phyloP scores from a whole-genome alignment of 1,140 invertebrate genomes.

The Lepidurus packardi region DNA sequence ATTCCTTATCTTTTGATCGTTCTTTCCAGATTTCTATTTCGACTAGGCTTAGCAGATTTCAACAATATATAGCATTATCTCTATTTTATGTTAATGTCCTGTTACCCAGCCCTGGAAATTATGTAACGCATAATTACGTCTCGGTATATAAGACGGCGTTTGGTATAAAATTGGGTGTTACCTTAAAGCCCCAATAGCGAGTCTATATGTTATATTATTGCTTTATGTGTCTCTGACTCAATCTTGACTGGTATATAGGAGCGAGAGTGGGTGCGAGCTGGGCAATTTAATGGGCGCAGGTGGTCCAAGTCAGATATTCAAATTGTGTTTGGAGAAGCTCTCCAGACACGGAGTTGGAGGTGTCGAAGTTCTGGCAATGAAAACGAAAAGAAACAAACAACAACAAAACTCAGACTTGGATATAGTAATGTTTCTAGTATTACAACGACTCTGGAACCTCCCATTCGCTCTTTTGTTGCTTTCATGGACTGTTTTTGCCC shows the following conservation, averaged over 20 bases:
- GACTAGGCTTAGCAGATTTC: too few species aligned
- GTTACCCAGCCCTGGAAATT: not conserved
- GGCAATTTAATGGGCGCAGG: conserved; percentile 4
- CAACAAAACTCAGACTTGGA: not conserved
- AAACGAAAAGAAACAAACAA: not conserved
- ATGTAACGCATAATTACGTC: not conserved
- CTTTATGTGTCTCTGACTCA: not conserved
- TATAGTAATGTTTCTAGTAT: conserved; percentile 16
- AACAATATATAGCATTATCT: too few species aligned
- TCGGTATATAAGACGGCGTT: not conserved
- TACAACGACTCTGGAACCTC: not conserved
- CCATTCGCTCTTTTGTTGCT: not conserved
- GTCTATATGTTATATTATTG: not conserved
- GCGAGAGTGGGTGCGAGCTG: not conserved
- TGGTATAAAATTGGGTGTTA: not conserved
- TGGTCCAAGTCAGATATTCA: conserved; percentile 6
- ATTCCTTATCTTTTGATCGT: too few species aligned
- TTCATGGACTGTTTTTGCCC: not conserved
- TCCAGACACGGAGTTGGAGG: not conserved
- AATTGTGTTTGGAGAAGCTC: conserved; percentile 21
- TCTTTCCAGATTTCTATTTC: too few species aligned
- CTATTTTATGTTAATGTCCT: not conserved
- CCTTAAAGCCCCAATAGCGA: not conserved
- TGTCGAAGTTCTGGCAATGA: not conserved
- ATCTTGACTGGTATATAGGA: not conserved